These are phyloP conservation scores for Elegia similella DNA, from an alignment of 2,888 invertebrate species.

Conservation along the genomic window DNA sequence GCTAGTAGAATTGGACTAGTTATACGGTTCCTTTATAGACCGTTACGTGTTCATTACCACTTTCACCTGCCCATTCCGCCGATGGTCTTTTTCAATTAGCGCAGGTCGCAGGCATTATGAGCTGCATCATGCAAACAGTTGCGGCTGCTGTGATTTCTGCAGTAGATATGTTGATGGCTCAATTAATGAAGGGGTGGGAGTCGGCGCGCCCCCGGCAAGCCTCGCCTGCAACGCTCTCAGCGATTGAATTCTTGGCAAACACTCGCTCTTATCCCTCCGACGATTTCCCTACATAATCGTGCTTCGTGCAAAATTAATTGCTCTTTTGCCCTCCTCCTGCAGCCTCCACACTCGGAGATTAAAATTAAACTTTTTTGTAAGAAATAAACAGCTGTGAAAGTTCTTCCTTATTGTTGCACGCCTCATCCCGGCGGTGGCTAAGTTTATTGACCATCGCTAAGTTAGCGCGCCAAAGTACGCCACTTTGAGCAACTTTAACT, in stretches of 20 bases:
- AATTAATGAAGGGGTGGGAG: conserved; percentile 50
- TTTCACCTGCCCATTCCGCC: conserved; percentile 20
- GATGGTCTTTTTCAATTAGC: conserved; percentile 13
- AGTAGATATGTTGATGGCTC: conserved; percentile 53
- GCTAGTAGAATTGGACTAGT: conserved; percentile 30
- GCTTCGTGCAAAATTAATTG: conserved; percentile 24
- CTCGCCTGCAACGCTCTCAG: conserved; percentile 40
- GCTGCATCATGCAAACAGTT: conserved; percentile 34
- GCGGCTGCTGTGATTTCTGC: conserved; percentile 36
- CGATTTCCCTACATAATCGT: conserved; percentile 22
- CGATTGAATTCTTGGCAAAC: conserved; percentile 67
- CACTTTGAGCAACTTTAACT: conserved; percentile 72
- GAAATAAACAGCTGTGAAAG: conserved; percentile 54
- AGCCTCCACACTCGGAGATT: conserved; percentile 36
- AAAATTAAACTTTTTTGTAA: conserved; percentile 50
- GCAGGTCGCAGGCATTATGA: conserved; percentile 26
- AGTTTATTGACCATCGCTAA: conserved; percentile 72
- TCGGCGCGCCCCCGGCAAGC: conserved; percentile 34
- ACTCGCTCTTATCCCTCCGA: conserved; percentile 31
- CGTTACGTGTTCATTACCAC: conserved; percentile 25
- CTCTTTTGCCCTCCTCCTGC: conserved; percentile 25
- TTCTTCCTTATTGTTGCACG: conserved; percentile 56
- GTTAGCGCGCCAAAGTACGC: conserved; percentile 58
- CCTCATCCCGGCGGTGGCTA: conserved; percentile 51
- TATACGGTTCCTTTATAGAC: conserved; percentile 29